These are phyloP conservation scores for Phalacrocorax carbo DNA, from an alignment of 2,113 vertebrate species.

Conservation along the genomic window DNA sequence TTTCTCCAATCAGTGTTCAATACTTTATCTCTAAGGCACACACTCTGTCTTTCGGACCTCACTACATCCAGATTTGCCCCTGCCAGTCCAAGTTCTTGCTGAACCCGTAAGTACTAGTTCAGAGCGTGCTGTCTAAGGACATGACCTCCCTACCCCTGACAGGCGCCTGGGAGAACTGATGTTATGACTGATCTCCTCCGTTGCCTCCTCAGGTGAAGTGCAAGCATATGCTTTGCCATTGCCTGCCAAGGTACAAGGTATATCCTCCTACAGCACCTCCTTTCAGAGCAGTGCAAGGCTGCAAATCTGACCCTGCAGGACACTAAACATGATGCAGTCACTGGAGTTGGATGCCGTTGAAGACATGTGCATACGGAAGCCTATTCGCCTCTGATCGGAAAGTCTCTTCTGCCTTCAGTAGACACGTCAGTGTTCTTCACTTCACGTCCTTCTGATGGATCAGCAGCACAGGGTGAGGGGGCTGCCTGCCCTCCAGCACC, in stretches of 20 bases:
- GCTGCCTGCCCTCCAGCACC: neutral
- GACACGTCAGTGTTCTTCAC: neutral
- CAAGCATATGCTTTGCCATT: neutral
- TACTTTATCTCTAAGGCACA: constrained; percentile 64
- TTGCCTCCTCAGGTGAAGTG: neutral
- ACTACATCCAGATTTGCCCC: neutral
- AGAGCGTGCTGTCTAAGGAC: neutral
- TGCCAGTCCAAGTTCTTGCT: neutral
- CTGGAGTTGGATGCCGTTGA: neutral
- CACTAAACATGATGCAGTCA: neutral
- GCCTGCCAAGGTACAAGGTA: neutral
- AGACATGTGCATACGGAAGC: neutral
- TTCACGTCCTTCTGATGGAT: neutral
- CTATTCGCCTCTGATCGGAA: neutral
- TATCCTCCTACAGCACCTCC: neutral
- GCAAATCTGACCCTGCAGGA: neutral
- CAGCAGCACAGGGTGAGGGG: neutral
- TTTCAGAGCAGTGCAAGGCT: neutral
- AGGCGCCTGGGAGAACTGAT: neutral
- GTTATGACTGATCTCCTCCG: rapidly evolving
- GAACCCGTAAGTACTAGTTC: neutral
- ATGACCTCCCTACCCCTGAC: neutral
- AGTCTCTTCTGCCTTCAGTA: neutral
- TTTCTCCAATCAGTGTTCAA: constrained; percentile 53
- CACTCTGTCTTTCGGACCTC: constrained; percentile 4